Percentiles rank a stretch among this genome's conserved stretches.
Conservation (phyloP, 2,797 vertebrate genomes). For the Tiaroga cobitis region DNA sequence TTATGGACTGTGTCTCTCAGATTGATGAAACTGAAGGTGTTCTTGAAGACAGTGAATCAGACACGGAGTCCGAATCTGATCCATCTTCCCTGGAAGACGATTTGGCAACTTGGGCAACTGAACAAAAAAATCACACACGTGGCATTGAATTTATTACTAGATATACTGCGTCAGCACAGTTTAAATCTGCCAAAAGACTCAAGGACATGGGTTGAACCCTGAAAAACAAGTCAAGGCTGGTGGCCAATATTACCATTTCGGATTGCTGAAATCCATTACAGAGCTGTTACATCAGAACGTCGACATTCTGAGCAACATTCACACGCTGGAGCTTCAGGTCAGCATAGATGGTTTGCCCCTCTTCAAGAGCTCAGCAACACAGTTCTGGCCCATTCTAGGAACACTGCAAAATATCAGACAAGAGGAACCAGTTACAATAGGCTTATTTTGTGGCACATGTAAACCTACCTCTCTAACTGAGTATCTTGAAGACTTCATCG, state of each 20-base stretch:
- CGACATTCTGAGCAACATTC: no score
- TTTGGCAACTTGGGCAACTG: conserved; percentile 9
- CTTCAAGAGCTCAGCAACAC: no score
- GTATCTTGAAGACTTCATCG: conserved; percentile 2
- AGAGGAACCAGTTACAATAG: conserved; percentile 8
- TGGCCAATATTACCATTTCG: conserved; percentile 1
- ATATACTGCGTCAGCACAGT: not conserved
- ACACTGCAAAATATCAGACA: not conserved
- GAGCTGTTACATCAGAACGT: not conserved
- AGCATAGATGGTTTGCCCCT: not conserved
- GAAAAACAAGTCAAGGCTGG: not conserved
- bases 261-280: not conserved
- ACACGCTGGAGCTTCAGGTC: not conserved
- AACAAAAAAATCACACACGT: not conserved
- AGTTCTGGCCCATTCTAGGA: no score
- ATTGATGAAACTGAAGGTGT: not conserved
- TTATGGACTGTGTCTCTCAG: not conserved
- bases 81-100: not conserved
- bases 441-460: not conserved
- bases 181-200: not conserved
- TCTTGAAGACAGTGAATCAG: not conserved
- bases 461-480: not conserved
- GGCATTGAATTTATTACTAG: not conserved
- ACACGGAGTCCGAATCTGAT: not conserved
- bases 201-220: not conserved